Conservation (phyloP, 2,888 invertebrate genomes). For the Tortrix viridana region DNA sequence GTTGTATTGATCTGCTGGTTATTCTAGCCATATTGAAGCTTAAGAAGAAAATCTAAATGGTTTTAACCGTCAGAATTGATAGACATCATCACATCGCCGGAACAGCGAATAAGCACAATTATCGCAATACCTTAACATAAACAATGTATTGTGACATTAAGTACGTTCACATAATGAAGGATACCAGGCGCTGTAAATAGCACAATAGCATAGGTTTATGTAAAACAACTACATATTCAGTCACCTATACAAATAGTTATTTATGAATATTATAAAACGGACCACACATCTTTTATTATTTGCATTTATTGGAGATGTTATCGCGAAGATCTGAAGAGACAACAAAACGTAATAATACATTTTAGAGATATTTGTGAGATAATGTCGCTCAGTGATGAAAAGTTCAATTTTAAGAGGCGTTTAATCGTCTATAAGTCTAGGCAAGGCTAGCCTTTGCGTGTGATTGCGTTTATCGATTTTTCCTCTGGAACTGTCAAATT, state of each 20-base stretch:
- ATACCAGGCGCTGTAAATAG: not conserved
- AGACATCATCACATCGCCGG: too few species aligned
- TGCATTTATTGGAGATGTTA: not conserved
- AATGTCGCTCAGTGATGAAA: too few species aligned
- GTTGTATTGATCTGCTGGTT: too few species aligned
- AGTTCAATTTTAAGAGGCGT: too few species aligned
- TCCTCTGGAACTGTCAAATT: too few species aligned
- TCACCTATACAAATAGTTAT: slow-evolving; percentile 21
- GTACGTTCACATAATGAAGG: slow-evolving; percentile 11
- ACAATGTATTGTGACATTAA: slow-evolving; percentile 3
- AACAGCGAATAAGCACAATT: slow-evolving; percentile 9
- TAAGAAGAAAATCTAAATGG: not conserved
- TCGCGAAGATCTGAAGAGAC: not conserved
- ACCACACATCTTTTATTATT: slow-evolving; percentile 2
- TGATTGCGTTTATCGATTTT: too few species aligned
- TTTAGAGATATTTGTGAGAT: not conserved
- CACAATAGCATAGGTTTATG: slow-evolving; percentile 6
- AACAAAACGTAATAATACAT: not conserved
- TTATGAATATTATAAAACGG: slow-evolving; percentile 6
- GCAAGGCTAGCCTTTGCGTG: too few species aligned
- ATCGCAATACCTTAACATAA: slow-evolving; percentile 4
- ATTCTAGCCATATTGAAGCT: too few species aligned
- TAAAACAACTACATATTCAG: slow-evolving; percentile 1
- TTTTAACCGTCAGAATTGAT: not conserved
- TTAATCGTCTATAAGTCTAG: too few species aligned